Conservation (phyloP, 2,888 invertebrate genomes). For the Sphinx pinastri region DNA sequence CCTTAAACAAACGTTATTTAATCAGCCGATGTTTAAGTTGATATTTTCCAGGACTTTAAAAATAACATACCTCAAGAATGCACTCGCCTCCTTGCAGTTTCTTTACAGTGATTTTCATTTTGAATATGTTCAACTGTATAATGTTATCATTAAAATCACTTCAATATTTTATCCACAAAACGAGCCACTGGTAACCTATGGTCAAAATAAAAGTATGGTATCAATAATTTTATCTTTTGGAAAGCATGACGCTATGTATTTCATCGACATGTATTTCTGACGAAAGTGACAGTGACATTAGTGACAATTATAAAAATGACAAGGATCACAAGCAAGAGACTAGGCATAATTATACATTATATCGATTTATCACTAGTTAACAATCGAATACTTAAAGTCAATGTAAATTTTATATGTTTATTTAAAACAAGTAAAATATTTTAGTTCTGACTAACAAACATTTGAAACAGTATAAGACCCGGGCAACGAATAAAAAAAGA, state of each 20-base stretch:
- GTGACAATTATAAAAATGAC: not conserved
- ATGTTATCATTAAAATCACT: slow-evolving; percentile 26
- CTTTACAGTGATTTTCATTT: slow-evolving; percentile 89
- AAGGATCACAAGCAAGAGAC: not conserved
- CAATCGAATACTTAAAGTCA: too few relatives aligned
- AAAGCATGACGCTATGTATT: not conserved
- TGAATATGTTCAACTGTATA: slow-evolving; percentile 35
- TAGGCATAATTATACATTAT: too few relatives aligned
- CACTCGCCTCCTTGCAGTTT: slow-evolving; percentile 89
- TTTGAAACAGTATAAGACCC: too few relatives aligned
- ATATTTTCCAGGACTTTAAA: not conserved
- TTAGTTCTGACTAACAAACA: too few relatives aligned
- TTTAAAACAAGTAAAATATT: too few relatives aligned
- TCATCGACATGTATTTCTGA: not conserved
- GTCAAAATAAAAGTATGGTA: not conserved
- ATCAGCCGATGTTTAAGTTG: not conserved
- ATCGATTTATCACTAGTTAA: too few relatives aligned
- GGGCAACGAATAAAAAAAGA: too few relatives aligned
- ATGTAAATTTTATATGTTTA: too few relatives aligned
- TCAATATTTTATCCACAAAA: not conserved
- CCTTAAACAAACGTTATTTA: slow-evolving; percentile 59
- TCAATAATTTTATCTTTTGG: not conserved
- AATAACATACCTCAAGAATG: slow-evolving; percentile 83
- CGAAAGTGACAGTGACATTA: not conserved
- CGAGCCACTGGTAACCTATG: not conserved